A percentile compares a stretch with the other conserved stretches of the same genome.
Conservation (phyloP, 2,888 invertebrate species). For the Myopa testacea region DNA sequence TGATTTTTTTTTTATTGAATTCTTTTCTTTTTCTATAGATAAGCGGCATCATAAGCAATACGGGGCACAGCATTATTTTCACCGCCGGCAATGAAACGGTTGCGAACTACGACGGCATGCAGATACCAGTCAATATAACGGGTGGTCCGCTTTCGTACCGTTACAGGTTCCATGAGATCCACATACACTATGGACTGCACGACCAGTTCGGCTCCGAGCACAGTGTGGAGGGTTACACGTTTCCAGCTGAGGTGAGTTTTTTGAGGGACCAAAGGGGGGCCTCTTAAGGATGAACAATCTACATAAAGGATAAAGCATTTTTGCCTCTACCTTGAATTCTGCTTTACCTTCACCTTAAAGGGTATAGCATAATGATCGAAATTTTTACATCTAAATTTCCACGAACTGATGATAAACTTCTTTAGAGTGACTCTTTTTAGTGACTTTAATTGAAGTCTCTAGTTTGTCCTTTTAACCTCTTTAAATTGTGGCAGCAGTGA, state of each 20-base stretch:
- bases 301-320: too few species aligned
- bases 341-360: too few species aligned
- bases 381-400: too few species aligned
- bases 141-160: conserved; percentile 96
- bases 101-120: conserved; percentile 69
- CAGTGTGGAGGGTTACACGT: conserved; percentile 93
- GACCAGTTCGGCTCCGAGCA: conserved; percentile 97
- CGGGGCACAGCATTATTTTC: conserved; percentile 94
- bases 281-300: too few species aligned
- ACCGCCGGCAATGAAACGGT: conserved; percentile 86
- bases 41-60: conserved; percentile 90
- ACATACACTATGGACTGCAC: conserved; percentile 91
- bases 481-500: too few species aligned
- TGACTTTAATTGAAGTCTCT: too few species aligned
- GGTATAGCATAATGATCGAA: too few species aligned
- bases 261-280: too few species aligned
- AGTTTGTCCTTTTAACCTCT: too few species aligned
- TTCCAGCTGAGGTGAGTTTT: conserved; percentile 93
- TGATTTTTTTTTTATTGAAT: background rate
- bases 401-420: too few species aligned
- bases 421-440: too few species aligned
- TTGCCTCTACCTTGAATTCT: too few species aligned
- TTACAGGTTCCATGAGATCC: conserved; percentile 95
- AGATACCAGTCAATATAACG: conserved; percentile 85
- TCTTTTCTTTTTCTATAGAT: conserved; percentile 72